Percentiles rank a stretch among this genome's conserved stretches.
These are phyloP conservation scores for Chrysolina oricalcia DNA, from an alignment of 2,888 invertebrate genomes.

Conservation along the genomic window DNA sequence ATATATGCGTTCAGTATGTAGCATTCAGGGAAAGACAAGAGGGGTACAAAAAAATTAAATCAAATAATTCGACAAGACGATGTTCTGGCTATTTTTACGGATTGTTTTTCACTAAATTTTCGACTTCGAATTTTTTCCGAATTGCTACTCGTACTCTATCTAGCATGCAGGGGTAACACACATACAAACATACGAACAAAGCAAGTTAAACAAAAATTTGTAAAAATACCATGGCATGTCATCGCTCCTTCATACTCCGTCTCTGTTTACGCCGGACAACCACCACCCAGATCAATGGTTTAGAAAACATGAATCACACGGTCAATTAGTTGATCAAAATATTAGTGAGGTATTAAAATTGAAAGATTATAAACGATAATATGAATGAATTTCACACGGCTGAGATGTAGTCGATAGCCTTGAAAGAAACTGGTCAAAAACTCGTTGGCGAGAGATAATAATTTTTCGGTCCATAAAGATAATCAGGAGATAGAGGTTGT, in stretches of 20 bases:
- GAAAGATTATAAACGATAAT: constrained; percentile 28
- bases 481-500: constrained; percentile 31
- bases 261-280: background rate
- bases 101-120: no score
- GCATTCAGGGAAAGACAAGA: no score
- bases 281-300: constrained; percentile 15
- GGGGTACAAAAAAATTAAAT: no score
- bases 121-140: no score
- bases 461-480: constrained; percentile 41
- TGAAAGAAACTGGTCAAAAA: constrained; percentile 13
- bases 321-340: constrained; percentile 18
- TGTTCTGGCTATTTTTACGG: no score
- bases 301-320: constrained; percentile 15
- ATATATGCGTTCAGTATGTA: no score
- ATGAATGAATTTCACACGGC: constrained; percentile 37
- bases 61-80: no score
- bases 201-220: no score
- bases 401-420: constrained; percentile 24
- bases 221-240: no score
- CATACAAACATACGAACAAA: no score
- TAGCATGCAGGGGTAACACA: no score
- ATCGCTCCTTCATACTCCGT: background rate
- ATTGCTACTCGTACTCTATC: no score
- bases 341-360: constrained; percentile 30
- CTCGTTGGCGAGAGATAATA: constrained; percentile 30